A percentile compares a stretch with the other conserved stretches of the same genome.
Evolutionary conservation across 92 coral and sea anemone genomes (phyloP).

Genomic region (Micromussa lordhowensis): DNA sequence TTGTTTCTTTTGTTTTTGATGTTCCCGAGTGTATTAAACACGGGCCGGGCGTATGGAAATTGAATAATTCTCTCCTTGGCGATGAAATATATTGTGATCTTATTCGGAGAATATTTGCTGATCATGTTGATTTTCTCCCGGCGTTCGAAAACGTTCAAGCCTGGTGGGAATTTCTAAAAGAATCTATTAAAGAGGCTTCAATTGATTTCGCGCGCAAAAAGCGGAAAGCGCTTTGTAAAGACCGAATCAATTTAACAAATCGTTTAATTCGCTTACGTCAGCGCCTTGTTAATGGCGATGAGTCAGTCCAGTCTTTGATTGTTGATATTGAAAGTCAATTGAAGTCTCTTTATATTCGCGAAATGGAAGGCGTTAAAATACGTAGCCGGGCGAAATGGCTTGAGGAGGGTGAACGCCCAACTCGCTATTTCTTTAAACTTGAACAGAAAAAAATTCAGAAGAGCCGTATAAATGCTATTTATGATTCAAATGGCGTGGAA

Average conservation of each 20-base stretch:
- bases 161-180: conserved; percentile 29
- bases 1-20: background rate
- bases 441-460: background rate
- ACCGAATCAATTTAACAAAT: background rate
- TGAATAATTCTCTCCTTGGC: background rate
- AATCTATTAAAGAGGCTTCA: background rate
- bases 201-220: background rate
- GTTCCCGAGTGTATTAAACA: background rate
- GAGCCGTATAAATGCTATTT: background rate
- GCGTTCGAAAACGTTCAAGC: background rate
- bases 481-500: background rate
- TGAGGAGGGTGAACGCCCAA: background rate
- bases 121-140: background rate
- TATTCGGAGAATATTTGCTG: background rate
- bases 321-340: background rate
- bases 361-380: background rate
- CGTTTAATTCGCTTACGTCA: background rate
- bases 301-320: background rate
- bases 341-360: background rate
- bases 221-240: background rate
- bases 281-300: background rate
- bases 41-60: background rate
- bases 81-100: background rate
- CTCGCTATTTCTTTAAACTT: conserved; percentile 4
- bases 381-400: conserved; percentile 21